Percentiles rank a stretch among this genome's conserved stretches.
Evolutionary conservation across 2,888 invertebrate species (phyloP).

Genomic region (Sarcophaga subvicina): DNA sequence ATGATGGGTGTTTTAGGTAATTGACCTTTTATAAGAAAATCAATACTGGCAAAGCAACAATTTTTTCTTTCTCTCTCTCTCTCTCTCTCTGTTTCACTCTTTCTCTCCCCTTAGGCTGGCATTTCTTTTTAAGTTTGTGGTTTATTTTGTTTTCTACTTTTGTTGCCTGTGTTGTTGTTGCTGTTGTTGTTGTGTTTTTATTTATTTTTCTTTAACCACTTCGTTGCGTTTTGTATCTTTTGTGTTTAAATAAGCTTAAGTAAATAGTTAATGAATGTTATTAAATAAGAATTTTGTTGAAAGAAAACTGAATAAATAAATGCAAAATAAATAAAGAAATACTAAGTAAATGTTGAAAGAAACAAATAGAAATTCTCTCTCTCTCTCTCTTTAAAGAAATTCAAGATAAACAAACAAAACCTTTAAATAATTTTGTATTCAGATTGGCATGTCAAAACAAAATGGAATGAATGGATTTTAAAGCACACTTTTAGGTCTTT

Average conservation of each 20-base stretch:
- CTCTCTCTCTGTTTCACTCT: neutral
- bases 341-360: too few species aligned
- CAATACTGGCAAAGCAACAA: slow-evolving; percentile 67
- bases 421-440: too few species aligned
- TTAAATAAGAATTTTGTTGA: slow-evolving; percentile 43
- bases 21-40: slow-evolving; percentile 68
- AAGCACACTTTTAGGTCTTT: too few species aligned
- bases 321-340: too few species aligned
- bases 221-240: neutral
- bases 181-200: too few species aligned
- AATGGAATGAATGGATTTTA: too few species aligned
- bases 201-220: neutral
- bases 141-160: slow-evolving; percentile 41
- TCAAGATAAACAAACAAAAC: too few species aligned
- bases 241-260: slow-evolving; percentile 52
- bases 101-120: neutral
- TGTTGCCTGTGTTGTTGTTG: neutral
- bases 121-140: slow-evolving; percentile 46
- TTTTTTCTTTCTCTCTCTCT: slow-evolving; percentile 10
- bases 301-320: slow-evolving; percentile 21
- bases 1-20: slow-evolving; percentile 67
- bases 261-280: slow-evolving; percentile 63
- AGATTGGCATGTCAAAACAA: too few species aligned
- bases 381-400: too few species aligned
- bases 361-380: too few species aligned